A percentile compares a stretch with the other conserved stretches of the same genome.
These are phyloP conservation scores for Sepioteuthis lessoniana DNA, from an alignment of 2,888 invertebrate genomes.

Conservation along the genomic window DNA sequence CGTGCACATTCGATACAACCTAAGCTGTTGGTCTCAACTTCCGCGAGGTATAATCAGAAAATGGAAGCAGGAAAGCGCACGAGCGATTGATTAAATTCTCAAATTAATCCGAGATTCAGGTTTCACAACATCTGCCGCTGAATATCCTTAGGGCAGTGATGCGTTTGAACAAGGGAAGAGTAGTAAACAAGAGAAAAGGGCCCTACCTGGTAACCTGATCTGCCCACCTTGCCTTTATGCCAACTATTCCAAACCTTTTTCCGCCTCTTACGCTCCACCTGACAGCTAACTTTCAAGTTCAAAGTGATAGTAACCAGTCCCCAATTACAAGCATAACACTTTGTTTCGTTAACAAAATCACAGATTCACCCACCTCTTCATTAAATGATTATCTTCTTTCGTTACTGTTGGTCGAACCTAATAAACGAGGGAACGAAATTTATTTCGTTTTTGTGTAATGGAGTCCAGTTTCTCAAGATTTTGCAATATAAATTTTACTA, in stretches of 20 bases:
- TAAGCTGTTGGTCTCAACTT: not conserved
- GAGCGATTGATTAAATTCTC: constrained; percentile 17
- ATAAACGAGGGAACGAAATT: not conserved
- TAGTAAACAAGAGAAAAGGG: not conserved
- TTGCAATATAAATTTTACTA: no score
- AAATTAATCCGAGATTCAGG: not conserved
- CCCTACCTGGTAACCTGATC: not conserved
- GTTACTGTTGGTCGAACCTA: not conserved
- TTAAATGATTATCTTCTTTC: not conserved
- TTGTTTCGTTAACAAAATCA: not conserved
- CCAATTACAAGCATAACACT: not conserved
- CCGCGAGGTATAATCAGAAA: not conserved
- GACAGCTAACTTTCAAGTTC: not conserved
- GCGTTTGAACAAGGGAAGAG: not conserved
- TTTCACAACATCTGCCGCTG: constrained; percentile 33
- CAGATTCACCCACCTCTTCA: not conserved
- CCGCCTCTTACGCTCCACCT: not conserved
- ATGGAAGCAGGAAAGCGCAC: not conserved
- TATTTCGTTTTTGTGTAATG: not conserved
- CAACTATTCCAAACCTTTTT: not conserved
- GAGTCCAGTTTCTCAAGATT: not conserved
- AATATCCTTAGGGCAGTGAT: not conserved
- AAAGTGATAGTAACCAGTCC: not conserved
- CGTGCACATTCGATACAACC: no score
- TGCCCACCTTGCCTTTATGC: not conserved